Evolutionary conservation across 1,140 invertebrate genomes (phyloP).

Genomic region (Galendromus occidentalis): DNA sequence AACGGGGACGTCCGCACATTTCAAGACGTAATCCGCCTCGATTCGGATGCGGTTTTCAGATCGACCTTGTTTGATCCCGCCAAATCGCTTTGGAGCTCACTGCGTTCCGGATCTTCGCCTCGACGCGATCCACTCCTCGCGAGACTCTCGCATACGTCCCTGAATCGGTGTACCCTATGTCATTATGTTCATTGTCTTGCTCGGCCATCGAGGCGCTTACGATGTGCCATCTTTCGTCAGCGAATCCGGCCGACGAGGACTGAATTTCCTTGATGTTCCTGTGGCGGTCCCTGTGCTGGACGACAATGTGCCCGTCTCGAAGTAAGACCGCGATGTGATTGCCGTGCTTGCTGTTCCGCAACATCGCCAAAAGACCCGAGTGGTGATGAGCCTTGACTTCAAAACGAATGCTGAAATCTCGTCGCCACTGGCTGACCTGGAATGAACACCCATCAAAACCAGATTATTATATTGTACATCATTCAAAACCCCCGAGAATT

Average conservation of each 20-base stretch:
- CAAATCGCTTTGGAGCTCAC: too few species aligned
- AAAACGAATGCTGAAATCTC: conserved; percentile 37
- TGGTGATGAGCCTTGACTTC: conserved; percentile 66
- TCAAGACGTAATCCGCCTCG: too few species aligned
- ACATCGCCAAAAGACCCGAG: conserved; percentile 54
- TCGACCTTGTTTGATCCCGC: too few species aligned
- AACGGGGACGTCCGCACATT: too few species aligned
- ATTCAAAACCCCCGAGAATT: too few species aligned
- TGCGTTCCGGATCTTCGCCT: too few species aligned
- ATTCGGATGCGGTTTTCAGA: too few species aligned
- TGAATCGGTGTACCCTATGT: not conserved
- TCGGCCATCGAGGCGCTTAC: conserved; percentile 25
- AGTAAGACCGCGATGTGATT: conserved; percentile 47
- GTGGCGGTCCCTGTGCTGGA: conserved; percentile 41
- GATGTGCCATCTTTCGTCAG: conserved; percentile 61
- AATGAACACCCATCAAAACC: not conserved
- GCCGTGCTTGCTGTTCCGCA: conserved; percentile 31
- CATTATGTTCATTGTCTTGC: too few species aligned
- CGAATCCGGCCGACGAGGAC: conserved; percentile 39
- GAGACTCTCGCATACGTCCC: not conserved
- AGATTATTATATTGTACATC: not conserved
- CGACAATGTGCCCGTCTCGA: conserved; percentile 43
- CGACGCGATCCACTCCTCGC: not conserved
- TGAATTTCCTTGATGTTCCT: conserved; percentile 38
- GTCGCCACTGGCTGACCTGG: conserved; percentile 1